A percentile compares a stretch with the other conserved stretches of the same genome.
Evolutionary conservation across 2,797 vertebrate genomes (phyloP).

Genomic region (Parambassis ranga): DNA sequence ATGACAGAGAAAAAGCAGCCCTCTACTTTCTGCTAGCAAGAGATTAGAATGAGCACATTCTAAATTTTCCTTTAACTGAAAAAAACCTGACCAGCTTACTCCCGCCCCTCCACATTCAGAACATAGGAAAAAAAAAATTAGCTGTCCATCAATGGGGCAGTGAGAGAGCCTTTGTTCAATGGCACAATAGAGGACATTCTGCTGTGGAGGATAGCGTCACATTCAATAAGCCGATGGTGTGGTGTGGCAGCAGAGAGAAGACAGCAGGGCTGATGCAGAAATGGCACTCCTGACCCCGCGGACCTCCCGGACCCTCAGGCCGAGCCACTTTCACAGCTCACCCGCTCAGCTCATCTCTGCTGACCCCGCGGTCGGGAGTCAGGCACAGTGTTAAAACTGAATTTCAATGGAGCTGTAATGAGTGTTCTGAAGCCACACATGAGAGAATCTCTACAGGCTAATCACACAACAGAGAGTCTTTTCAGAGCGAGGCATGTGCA

Average conservation of each 20-base stretch:
- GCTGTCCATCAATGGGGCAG: constrained; percentile 70
- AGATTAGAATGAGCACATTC: constrained; percentile 41
- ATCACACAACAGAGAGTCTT: constrained; percentile 44
- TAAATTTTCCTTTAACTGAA: constrained; percentile 25
- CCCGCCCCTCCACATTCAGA: constrained; percentile 51
- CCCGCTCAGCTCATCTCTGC: constrained; percentile 46
- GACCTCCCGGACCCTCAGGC: constrained; percentile 54
- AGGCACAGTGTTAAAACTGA: constrained; percentile 11
- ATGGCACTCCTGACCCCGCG: constrained; percentile 51
- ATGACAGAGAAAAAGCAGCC: constrained; percentile 20
- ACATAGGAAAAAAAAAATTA: constrained; percentile 50
- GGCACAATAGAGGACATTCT: constrained; percentile 82
- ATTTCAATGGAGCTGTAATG: constrained; percentile 33
- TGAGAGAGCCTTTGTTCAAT: constrained; percentile 77
- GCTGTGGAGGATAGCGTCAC: constrained; percentile 71
- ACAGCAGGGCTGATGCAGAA: constrained; percentile 61
- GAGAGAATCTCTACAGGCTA: constrained; percentile 22
- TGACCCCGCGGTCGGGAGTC: constrained; percentile 56
- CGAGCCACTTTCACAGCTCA: constrained; percentile 54
- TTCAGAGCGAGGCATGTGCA: constrained; percentile 33
- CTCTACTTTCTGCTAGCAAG: constrained; percentile 20
- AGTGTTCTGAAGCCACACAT: constrained; percentile 24
- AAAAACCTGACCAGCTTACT: constrained; percentile 13
- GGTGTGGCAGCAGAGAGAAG: constrained; percentile 55
- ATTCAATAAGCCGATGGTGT: constrained; percentile 67